Base-by-base conservation (phyloP, 2,888 invertebrate genomes). In the Ectemnius cavifrons region DNA sequence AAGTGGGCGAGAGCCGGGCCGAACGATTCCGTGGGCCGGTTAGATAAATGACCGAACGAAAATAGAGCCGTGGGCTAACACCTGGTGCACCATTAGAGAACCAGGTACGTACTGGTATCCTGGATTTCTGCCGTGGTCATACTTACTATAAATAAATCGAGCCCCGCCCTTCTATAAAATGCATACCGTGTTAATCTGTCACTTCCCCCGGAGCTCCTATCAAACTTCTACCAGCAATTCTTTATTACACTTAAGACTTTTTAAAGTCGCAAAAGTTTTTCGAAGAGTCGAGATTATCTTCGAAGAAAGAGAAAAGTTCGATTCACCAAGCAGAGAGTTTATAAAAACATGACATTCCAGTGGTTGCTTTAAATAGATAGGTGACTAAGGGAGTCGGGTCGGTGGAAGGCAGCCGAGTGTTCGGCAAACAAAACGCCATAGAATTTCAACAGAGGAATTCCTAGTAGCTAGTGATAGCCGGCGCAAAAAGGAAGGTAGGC, bases 41-140 rank as follows among this genome's bases (percentile, higher is more conserved):
- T 49, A 71, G 78, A 78, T 77, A 74, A 78, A 79, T 75, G 67
- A 47, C 62, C 47, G 71, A 63, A 78, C 78, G 68, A 73, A 75
- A 79, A 79, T 79, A 78, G 78, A 79, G 72, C 64, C 75, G 69
- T 62, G 72, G 20, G 75, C 66, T 57, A 72, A 79, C 78, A 79
- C 78, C 78, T 79, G 78, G 78, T 70, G 67, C 63, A 75, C 78
- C 67, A 71, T 78, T 78, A 75, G 58, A 75, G 78, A 67, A 56
- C 20, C 61, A 52, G 52, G 52, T 52, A 52, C 3, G 14, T 37
- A 37, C 52, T 14, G n/a, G 14, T 52, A 52, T 52, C 52, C n/a
- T 16, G 52, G 52, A 52, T 52, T 14, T 52, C 52, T 52, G 1
- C 52, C n/a, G n/a, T 52, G 37, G 37, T 52, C 52, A 16, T 52